Conservation (phyloP, 2,888 invertebrate species). For the Protodeltote pygarga region DNA sequence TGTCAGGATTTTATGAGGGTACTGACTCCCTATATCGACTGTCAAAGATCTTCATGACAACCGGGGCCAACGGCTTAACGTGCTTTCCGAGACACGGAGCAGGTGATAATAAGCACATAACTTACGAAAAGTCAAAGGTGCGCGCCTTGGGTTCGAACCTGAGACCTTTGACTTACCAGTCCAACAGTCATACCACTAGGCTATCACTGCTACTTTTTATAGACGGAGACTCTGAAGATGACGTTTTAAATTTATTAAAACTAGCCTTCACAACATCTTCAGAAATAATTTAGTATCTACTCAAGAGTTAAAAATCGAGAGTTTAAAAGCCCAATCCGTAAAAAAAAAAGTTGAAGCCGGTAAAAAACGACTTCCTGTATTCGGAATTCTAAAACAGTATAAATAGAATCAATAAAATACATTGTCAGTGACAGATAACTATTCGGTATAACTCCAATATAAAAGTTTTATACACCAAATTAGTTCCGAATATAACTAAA, state of each 20-base stretch:
- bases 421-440: slow-evolving; percentile 64
- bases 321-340: slow-evolving; percentile 13
- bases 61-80: no score
- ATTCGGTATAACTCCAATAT: slow-evolving; percentile 60
- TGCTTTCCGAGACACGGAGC: no score
- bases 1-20: no score
- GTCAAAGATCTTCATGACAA: no score
- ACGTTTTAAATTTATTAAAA: neutral
- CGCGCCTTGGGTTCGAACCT: no score
- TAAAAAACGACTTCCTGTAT: slow-evolving; percentile 74
- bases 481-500: slow-evolving; percentile 72
- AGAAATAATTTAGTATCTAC: neutral
- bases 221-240: neutral
- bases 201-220: no score
- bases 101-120: no score
- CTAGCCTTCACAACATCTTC: slow-evolving; percentile 9
- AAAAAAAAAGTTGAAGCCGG: slow-evolving; percentile 21
- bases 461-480: slow-evolving; percentile 76
- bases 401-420: slow-evolving; percentile 76
- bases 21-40: no score
- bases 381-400: slow-evolving; percentile 56
- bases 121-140: no score
- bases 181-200: no score
- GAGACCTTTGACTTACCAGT: no score
- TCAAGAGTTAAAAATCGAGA: slow-evolving; percentile 1